Percentiles rank a stretch among this genome's conserved stretches.
phyloP scores from a whole-genome alignment of 2,797 vertebrate species.

The Cryptoblepharus egeriae region DNA sequence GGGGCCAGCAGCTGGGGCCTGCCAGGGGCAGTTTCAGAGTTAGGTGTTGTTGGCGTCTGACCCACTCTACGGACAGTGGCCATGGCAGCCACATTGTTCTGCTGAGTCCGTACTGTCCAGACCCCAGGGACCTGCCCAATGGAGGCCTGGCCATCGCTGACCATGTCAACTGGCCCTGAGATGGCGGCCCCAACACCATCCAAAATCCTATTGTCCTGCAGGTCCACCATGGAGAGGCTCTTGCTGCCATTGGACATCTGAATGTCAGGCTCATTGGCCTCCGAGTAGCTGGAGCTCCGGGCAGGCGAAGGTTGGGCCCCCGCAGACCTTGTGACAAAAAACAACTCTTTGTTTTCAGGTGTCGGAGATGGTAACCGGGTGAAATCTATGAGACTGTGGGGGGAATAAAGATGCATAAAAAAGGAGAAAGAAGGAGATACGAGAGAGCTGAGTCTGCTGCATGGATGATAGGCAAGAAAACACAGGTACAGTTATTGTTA shows the following conservation, averaged over 20 bases:
- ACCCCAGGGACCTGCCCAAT: slow-evolving; percentile 78
- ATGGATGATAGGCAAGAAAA: not conserved
- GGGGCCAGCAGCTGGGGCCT: slow-evolving; percentile 93
- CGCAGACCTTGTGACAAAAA: slow-evolving; percentile 97
- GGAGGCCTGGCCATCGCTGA: slow-evolving; percentile 80
- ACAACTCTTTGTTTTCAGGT: slow-evolving; percentile 99
- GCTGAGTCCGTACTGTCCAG: slow-evolving; percentile 87
- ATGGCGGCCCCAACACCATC: slow-evolving; percentile 79
- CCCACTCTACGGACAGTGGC: slow-evolving; percentile 86
- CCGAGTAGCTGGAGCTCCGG: slow-evolving; percentile 98
- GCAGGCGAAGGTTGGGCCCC: slow-evolving; percentile 96
- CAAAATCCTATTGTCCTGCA: slow-evolving; percentile 91
- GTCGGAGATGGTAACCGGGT: slow-evolving; percentile 98
- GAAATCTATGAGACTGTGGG: slow-evolving; percentile 95
- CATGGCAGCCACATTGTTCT: slow-evolving; percentile 77
- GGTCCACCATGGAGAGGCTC: slow-evolving; percentile 98
- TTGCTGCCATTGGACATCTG: slow-evolving; percentile 95
- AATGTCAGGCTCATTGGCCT: slow-evolving; percentile 94
- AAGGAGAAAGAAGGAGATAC: slow-evolving; percentile 70
- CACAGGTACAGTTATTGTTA: no score
- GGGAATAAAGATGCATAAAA: slow-evolving; percentile 75
- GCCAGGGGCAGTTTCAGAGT: slow-evolving; percentile 82
- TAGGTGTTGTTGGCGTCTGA: slow-evolving; percentile 82
- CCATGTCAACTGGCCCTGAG: slow-evolving; percentile 73
- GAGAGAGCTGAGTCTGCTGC: slow-evolving; percentile 65